Evolutionary conservation across 2,888 invertebrate species (phyloP), one percentile per base, ranked within the genome.

Genomic region (Pristionchus arcanus): DNA sequence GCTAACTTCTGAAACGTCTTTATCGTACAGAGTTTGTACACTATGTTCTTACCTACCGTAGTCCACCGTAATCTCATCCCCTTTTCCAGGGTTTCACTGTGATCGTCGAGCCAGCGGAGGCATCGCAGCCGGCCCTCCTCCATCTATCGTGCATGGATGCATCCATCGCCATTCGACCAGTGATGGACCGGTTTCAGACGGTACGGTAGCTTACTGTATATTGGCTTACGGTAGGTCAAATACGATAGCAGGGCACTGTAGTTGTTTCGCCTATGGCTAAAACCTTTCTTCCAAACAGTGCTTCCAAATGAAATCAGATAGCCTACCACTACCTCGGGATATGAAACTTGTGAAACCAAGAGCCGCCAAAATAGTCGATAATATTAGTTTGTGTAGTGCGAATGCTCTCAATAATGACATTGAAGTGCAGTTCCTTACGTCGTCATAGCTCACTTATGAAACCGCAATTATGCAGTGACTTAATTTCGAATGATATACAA

Each of bases 61-160:
- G n/a, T n/a, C n/a, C n/a, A n/a, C n/a, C n/a, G n/a, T n/a, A n/a
- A n/a, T n/a, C n/a, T n/a, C n/a, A 34, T 34, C 25, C 19, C 25
- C 25, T 71, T 28, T 71, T 53, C 84, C 83, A 93, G 96, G 99
- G 99, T 1, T 99, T 99, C 96, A 98, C 98, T 0, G 97, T 99
- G 91, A 98, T 99, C 93, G 97, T 99, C 31, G 99, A 99, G 95
- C 99, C 99, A 0, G 98, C 97, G 95, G 99, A 99, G 95, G 98
- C 98, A 94, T 97, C 97, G 31, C 92, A 91, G 90, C 91, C 89
- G 63, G 90, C 96, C 5, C 94, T 96, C 37, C 93, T 96, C 71
- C 95, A 96, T 93, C 97, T 97, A 95, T 98, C 98, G 94, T 99
- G 99, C 95, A 97, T 99, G 96, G 99, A 99, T 96, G 98, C 98